These are phyloP conservation scores for Altica lythri DNA, from an alignment of 2,888 invertebrate species.

Conservation along the genomic window DNA sequence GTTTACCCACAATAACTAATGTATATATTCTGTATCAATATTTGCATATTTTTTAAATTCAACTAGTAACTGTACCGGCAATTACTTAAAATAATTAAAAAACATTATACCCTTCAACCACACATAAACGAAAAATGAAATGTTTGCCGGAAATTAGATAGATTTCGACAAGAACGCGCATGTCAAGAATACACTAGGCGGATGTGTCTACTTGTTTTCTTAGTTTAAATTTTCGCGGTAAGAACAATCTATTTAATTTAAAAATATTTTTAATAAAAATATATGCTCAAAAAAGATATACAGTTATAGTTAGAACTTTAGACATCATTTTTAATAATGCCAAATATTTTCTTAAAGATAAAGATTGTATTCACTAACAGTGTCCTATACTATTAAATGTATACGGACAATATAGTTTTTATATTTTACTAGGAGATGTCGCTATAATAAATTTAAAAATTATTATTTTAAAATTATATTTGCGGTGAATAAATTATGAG, in stretches of 20 bases:
- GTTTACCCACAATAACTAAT: constrained; percentile 1
- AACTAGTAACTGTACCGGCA: neutral
- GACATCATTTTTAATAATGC: no score
- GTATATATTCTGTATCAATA: constrained; percentile 2
- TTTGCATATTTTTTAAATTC: constrained; percentile 10
- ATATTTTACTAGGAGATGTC: no score
- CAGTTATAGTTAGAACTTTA: no score
- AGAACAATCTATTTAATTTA: neutral
- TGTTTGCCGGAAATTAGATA: constrained; percentile 44
- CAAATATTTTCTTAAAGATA: no score
- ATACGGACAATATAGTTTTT: no score
- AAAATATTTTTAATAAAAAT: no score
- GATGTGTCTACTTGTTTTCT: constrained; percentile 12
- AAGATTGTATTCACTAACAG: no score
- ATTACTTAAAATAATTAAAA: constrained; percentile 35
- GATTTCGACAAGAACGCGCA: constrained; percentile 11
- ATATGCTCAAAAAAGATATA: no score
- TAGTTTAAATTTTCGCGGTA: constrained; percentile 10
- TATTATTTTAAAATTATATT: no score
- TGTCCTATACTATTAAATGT: no score
- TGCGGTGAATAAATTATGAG: no score
- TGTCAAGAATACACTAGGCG: constrained; percentile 12
- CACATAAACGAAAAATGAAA: constrained; percentile 42
- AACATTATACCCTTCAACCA: constrained; percentile 32
- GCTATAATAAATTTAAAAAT: no score